Base-by-base conservation (phyloP, 2,113 vertebrate species). In the Micronycteris hirsuta region DNA sequence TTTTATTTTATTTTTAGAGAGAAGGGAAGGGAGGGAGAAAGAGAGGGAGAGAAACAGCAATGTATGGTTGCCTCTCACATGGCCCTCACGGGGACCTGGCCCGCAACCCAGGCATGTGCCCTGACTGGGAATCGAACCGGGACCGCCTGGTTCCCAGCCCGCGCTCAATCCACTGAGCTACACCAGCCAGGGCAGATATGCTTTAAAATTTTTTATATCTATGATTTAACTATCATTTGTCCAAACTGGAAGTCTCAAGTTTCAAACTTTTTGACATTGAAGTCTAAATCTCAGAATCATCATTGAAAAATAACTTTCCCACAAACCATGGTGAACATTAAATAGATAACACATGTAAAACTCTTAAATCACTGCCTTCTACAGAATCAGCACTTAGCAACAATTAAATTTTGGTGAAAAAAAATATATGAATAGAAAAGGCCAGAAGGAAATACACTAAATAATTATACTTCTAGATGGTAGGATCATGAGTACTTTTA, bases 401-500 rank as follows among this genome's bases (percentile, higher is more conserved):
- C 68, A 74, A 87, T 71, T 92, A 89, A 43, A 80, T 41, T 73
- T 13, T 49, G 28, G 52, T 65, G 36, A 33, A 74, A 71, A n/a
- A 90, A 89, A 24, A 77, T 7, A 13, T 41, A 71, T 9, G 68
- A 77, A 77, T 49, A 56, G 77, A 84, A 94, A 95, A 84, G 81
- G 58, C 33, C 56, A 95, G 45, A 84, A 87, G 16, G 41, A 92
- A 96, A 85, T n/a, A 26, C 45, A 93, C 67, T 76, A 88, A 73
- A 77, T 87, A 86, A 85, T 85, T 74, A 77, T 14, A 76, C 41
- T 22, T 77, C 20, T 74, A 65, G n/a, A 74, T 28, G 67, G 63
- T 1, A 52, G 49, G 36, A 68, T 28, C 22, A 26, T 20, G 56
- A 47, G 47, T 77, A 78, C 14, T 89, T 87, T 68, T 19, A 73